Percentiles rank a stretch among this genome's conserved stretches.
Conservation (phyloP, 2,888 invertebrate genomes). For the Ypsolopha sequella region DNA sequence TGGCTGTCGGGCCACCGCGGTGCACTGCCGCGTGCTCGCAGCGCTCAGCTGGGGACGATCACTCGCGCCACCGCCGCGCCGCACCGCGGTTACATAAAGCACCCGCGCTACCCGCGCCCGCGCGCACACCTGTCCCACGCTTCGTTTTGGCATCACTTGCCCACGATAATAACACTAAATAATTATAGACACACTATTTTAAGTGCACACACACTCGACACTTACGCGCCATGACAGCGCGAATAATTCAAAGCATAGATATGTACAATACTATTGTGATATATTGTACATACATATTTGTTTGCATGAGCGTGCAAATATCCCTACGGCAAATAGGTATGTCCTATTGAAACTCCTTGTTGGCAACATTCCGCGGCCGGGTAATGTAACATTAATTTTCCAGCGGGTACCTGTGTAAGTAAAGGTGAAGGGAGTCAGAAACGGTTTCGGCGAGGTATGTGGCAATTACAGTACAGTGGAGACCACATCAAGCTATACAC, state of each 20-base stretch:
- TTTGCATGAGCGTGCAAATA: slow-evolving; percentile 9
- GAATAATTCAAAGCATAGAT: slow-evolving; percentile 40
- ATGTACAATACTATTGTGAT: too few species aligned
- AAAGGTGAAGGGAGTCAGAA: too few species aligned
- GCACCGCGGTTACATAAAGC: slow-evolving; percentile 53
- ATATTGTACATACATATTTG: too few species aligned
- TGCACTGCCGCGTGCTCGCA: slow-evolving; percentile 47
- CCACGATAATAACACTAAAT: slow-evolving; percentile 64
- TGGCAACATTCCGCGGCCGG: background rate
- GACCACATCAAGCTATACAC: too few species aligned
- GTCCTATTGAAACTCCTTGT: background rate
- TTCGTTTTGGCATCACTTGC: slow-evolving; percentile 58
- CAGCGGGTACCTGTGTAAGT: too few species aligned
- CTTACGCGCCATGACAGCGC: slow-evolving; percentile 20
- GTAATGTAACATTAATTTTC: background rate
- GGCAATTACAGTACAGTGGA: too few species aligned
- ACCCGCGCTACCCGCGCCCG: slow-evolving; percentile 31
- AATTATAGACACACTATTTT: slow-evolving; percentile 61
- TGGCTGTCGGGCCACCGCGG: slow-evolving; percentile 32
- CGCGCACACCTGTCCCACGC: slow-evolving; percentile 65
- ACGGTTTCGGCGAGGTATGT: too few species aligned
- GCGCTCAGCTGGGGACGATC: slow-evolving; percentile 6
- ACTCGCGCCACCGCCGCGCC: slow-evolving; percentile 15
- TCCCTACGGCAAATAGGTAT: background rate
- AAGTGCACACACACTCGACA: slow-evolving; percentile 31